Percentiles rank a stretch among this genome's conserved stretches.
Conservation (phyloP, 2,113 vertebrate species). For the Synodontis membranacea region DNA sequence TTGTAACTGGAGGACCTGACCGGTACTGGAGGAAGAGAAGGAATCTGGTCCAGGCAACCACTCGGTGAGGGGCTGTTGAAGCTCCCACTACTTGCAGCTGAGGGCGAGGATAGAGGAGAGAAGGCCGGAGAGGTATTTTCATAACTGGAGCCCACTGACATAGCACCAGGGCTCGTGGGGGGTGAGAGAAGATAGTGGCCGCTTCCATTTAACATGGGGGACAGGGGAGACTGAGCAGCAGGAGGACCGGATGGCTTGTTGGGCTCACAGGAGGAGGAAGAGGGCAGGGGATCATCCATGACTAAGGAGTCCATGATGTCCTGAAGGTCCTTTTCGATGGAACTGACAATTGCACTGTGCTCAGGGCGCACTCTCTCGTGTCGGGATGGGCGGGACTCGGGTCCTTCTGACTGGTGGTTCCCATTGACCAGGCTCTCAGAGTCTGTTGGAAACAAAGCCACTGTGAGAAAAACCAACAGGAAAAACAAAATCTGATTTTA, state of each 20-base stretch:
- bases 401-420: slow-evolving; percentile 71
- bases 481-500: not conserved
- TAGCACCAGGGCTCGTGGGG: slow-evolving; percentile 81
- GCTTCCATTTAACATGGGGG: slow-evolving; percentile 78
- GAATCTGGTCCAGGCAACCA: slow-evolving; percentile 75
- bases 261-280: slow-evolving; percentile 62
- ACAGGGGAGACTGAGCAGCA: slow-evolving; percentile 68
- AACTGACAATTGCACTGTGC: slow-evolving; percentile 91
- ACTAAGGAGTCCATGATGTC: slow-evolving; percentile 97
- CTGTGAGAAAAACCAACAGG: slow-evolving; percentile 4
- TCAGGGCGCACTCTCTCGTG: slow-evolving; percentile 68
- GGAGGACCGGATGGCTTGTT: slow-evolving; percentile 62
- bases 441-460: slow-evolving; percentile 64
- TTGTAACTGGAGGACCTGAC: slow-evolving; percentile 93
- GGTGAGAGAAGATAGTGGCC: slow-evolving; percentile 83
- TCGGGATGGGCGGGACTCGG: slow-evolving; percentile 60
- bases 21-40: slow-evolving; percentile 80
- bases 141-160: slow-evolving; percentile 89
- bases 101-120: slow-evolving; percentile 88
- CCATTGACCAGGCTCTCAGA: slow-evolving; percentile 82
- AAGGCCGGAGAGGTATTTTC: slow-evolving; percentile 87
- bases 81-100: slow-evolving; percentile 80
- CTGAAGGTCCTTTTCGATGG: slow-evolving; percentile 95
- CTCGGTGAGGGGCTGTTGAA: slow-evolving; percentile 79
- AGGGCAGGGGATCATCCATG: slow-evolving; percentile 78